Evolutionary conservation across 2,888 invertebrate genomes (phyloP).

Genomic region (Drosophila flavopinicola): DNA sequence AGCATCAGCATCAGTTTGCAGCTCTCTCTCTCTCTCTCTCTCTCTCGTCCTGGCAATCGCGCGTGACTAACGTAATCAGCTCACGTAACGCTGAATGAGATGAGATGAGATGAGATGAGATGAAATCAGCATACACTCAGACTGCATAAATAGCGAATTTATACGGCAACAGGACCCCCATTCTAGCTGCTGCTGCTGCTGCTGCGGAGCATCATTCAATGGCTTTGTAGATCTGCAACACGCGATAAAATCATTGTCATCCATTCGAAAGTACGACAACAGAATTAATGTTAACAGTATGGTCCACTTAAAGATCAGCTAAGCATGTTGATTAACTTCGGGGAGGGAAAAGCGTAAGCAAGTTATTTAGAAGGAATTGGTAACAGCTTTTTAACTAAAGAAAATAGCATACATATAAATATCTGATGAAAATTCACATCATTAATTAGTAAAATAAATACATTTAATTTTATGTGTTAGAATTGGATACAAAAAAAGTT

Average conservation of each 20-base stretch:
- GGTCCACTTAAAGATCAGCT: background rate
- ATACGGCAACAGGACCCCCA: slow-evolving; percentile 54
- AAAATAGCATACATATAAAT: too few relatives aligned
- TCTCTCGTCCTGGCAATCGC: slow-evolving; percentile 50
- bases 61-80: slow-evolving; percentile 80
- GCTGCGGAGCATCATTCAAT: slow-evolving; percentile 37
- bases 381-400: too few relatives aligned
- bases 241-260: slow-evolving; percentile 55
- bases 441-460: too few relatives aligned
- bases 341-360: too few relatives aligned
- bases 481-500: too few relatives aligned
- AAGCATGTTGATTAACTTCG: slow-evolving; percentile 1
- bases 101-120: too few relatives aligned
- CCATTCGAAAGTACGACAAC: slow-evolving; percentile 7
- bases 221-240: slow-evolving; percentile 57
- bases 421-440: too few relatives aligned
- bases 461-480: too few relatives aligned
- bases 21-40: too few relatives aligned
- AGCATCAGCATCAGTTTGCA: too few relatives aligned
- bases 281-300: slow-evolving; percentile 5
- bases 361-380: too few relatives aligned
- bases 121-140: slow-evolving; percentile 81
- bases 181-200: too few relatives aligned
- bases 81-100: slow-evolving; percentile 80
- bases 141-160: slow-evolving; percentile 82